Percentiles rank a stretch among this genome's conserved stretches.
These are phyloP conservation scores for Epistrophe eligans DNA, from an alignment of 2,888 invertebrate species.

Conservation along the genomic window DNA sequence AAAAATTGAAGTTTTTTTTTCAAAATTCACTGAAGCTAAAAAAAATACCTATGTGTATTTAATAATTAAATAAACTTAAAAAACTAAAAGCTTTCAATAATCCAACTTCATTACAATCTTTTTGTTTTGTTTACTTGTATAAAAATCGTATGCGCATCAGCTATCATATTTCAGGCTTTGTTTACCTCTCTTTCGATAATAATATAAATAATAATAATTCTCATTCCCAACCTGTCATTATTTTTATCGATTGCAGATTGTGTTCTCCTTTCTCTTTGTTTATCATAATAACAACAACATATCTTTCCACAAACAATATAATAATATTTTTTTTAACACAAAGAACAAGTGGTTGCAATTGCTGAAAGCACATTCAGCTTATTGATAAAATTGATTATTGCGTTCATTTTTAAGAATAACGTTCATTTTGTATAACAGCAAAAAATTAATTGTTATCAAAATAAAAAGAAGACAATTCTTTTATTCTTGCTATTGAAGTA, in stretches of 20 bases:
- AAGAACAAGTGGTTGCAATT: conserved; percentile 31
- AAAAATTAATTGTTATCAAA: conserved; percentile 27
- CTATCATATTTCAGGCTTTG: background rate
- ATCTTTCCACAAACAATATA: conserved; percentile 13
- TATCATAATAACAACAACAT: conserved; percentile 1
- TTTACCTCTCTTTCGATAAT: background rate
- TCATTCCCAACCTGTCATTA: conserved; percentile 4
- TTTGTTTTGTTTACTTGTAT: background rate
- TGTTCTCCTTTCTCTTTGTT: conserved; percentile 15
- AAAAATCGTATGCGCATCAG: background rate
- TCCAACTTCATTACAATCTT: background rate
- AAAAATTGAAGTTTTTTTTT: too few species aligned
- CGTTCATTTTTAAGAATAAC: background rate
- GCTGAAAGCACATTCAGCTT: background rate
- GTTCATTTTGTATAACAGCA: background rate
- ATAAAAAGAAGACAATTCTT: background rate
- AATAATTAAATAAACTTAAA: background rate
- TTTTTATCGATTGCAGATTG: conserved; percentile 30
- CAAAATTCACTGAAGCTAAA: too few species aligned
- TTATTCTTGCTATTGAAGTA: background rate
- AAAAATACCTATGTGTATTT: too few species aligned
- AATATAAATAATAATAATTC: conserved; percentile 1
- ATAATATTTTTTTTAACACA: background rate
- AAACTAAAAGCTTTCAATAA: background rate
- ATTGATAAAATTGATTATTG: conserved; percentile 36